A percentile compares a stretch with the other conserved stretches of the same genome.
phyloP scores from a whole-genome alignment of 2,888 invertebrate genomes.

The Chrysolina oricalcia region DNA sequence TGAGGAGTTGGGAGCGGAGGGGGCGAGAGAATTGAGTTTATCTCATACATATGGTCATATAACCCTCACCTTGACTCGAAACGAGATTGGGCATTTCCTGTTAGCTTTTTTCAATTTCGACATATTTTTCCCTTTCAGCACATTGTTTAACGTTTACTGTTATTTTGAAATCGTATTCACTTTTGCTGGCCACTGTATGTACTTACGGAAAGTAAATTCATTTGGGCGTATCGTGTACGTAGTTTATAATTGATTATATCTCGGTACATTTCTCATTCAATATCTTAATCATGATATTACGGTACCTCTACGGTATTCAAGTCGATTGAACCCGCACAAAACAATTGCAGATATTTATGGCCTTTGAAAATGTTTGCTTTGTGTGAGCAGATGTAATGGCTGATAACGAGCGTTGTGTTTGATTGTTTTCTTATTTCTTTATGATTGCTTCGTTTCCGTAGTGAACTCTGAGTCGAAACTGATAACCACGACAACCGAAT shows the following conservation, averaged over 20 bases:
- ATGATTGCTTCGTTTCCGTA: not conserved
- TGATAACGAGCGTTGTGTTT: conserved; percentile 27
- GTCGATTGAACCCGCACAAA: conserved; percentile 50
- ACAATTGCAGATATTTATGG: conserved; percentile 56
- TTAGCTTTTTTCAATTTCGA: too few relatives aligned
- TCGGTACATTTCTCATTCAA: conserved; percentile 53
- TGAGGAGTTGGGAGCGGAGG: too few relatives aligned
- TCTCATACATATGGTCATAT: too few relatives aligned
- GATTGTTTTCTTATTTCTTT: conserved; percentile 16
- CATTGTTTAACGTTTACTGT: not conserved
- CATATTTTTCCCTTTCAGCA: too few relatives aligned
- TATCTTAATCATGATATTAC: conserved; percentile 58
- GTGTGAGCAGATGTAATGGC: conserved; percentile 45
- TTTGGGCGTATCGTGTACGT: conserved; percentile 46
- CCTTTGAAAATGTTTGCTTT: conserved; percentile 51
- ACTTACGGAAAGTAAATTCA: conserved; percentile 22
- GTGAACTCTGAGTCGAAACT: not conserved
- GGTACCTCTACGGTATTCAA: conserved; percentile 50
- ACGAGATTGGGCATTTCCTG: too few relatives aligned
- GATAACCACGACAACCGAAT: not conserved
- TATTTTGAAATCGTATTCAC: not conserved
- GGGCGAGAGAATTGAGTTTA: too few relatives aligned
- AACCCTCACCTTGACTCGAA: too few relatives aligned
- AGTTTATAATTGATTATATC: conserved; percentile 56
- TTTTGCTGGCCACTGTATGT: not conserved